Evolutionary conservation across 2,888 invertebrate genomes (phyloP).

Genomic region (Physocephala rufipes): DNA sequence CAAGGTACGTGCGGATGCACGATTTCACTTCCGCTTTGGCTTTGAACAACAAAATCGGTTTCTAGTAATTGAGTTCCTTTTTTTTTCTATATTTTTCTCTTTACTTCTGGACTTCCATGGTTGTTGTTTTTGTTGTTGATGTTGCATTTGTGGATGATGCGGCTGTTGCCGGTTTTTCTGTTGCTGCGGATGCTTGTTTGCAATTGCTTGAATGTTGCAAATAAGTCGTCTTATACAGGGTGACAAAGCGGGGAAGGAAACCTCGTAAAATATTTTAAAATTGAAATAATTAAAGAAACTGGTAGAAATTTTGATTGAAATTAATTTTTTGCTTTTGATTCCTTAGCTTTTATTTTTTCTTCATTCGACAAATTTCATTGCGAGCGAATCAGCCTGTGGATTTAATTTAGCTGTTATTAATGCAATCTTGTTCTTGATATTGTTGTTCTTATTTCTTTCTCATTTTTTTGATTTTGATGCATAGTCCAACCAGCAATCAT

Average conservation of each 20-base stretch:
- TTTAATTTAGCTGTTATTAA: background rate
- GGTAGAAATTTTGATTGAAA: constrained; percentile 17
- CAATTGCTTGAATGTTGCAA: background rate
- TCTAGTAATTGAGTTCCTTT: background rate
- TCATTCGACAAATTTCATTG: background rate
- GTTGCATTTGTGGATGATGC: background rate
- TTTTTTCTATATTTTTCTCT: background rate
- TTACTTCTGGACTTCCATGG: background rate
- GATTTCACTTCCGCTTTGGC: constrained; percentile 46
- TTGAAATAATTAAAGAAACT: constrained; percentile 31
- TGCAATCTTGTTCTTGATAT: background rate
- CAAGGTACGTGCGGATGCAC: constrained; percentile 45
- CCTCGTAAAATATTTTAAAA: constrained; percentile 26
- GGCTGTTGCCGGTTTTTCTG: background rate
- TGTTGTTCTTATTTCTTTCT: constrained; percentile 6
- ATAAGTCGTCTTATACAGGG: background rate
- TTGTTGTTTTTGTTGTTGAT: constrained; percentile 3
- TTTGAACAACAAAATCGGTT: background rate
- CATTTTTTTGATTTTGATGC: no score
- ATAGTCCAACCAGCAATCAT: constrained; percentile 23
- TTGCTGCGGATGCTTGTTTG: background rate
- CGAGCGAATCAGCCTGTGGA: no score
- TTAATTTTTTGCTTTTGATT: constrained; percentile 2
- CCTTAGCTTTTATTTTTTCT: background rate
- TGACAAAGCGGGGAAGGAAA: no score